phyloP scores from a whole-genome alignment of 2,797 vertebrate species.

The Sebastolobus altivelis region DNA sequence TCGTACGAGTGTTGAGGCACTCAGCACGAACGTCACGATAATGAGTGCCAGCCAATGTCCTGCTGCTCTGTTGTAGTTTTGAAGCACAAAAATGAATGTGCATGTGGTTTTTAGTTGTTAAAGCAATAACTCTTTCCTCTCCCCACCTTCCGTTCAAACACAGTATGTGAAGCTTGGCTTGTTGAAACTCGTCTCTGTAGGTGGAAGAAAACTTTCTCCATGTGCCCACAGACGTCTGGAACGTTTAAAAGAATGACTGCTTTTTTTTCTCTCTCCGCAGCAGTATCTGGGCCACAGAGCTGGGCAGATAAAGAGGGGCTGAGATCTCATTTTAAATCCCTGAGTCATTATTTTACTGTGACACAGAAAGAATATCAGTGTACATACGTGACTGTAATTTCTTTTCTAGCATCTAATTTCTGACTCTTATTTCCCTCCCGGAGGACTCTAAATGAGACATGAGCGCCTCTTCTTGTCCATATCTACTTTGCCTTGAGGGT shows the following conservation, averaged over 20 bases:
- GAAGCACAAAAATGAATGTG: slow-evolving; percentile 82
- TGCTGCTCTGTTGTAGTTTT: slow-evolving; percentile 69
- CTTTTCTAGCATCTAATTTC: slow-evolving; percentile 73
- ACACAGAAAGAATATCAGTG: slow-evolving; percentile 80
- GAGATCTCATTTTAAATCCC: slow-evolving; percentile 70
- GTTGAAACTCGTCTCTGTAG: slow-evolving; percentile 69
- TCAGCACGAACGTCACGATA: slow-evolving; percentile 50
- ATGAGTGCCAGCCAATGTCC: slow-evolving; percentile 61
- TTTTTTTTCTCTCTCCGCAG: slow-evolving; percentile 45
- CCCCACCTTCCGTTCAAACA: slow-evolving; percentile 48
- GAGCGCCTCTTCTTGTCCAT: slow-evolving; percentile 57
- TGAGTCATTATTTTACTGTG: slow-evolving; percentile 76
- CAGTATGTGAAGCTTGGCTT: slow-evolving; percentile 54
- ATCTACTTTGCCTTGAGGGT: slow-evolving; percentile 79
- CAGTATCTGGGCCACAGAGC: slow-evolving; percentile 68
- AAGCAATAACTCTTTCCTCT: slow-evolving; percentile 46
- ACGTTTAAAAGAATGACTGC: slow-evolving; percentile 61
- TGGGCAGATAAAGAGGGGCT: slow-evolving; percentile 72
- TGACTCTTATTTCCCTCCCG: slow-evolving; percentile 67
- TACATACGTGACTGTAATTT: slow-evolving; percentile 80
- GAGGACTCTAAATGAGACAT: slow-evolving; percentile 72
- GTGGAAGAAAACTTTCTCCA: slow-evolving; percentile 71
- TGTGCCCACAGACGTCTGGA: slow-evolving; percentile 70
- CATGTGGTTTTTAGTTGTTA: slow-evolving; percentile 71
- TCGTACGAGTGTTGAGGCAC: slow-evolving; percentile 34